Conservation (phyloP, 2,888 invertebrate species). For the Harmothoe impar region DNA sequence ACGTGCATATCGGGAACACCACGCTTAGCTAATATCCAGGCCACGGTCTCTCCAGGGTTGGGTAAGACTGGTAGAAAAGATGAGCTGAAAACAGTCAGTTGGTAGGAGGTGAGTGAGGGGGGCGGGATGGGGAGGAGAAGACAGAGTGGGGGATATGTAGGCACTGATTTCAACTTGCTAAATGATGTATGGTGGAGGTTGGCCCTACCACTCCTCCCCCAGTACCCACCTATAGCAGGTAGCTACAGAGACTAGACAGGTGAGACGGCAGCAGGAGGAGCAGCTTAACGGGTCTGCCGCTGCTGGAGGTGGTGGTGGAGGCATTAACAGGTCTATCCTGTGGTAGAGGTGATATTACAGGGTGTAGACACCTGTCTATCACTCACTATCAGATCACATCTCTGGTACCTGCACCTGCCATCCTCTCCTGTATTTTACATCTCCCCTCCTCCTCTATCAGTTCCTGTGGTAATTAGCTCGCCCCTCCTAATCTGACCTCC, state of each 20-base stretch:
- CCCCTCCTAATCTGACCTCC: too few species aligned
- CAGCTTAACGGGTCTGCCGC: too few species aligned
- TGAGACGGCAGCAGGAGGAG: too few species aligned
- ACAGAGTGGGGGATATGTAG: too few species aligned
- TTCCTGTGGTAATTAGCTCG: not conserved
- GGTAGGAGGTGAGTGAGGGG: not conserved
- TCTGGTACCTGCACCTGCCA: not conserved
- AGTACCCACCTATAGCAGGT: too few species aligned
- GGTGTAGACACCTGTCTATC: not conserved
- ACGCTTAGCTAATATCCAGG: too few species aligned
- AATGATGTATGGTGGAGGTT: not conserved
- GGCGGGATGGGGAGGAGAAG: not conserved
- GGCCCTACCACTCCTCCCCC: not conserved
- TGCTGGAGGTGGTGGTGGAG: too few species aligned
- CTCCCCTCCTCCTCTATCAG: not conserved
- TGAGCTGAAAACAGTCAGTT: not conserved
- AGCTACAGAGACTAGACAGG: too few species aligned
- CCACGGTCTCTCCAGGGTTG: not conserved
- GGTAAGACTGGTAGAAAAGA: too few species aligned
- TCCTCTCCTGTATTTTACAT: not conserved
- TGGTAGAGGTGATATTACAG: too few species aligned
- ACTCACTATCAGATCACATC: not conserved
- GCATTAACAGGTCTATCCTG: too few species aligned
- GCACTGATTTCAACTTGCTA: slow-evolving; percentile 13
- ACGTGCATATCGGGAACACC: too few species aligned